Conservation (phyloP, 2,888 invertebrate species). For the Scaptomyza tumidula region DNA sequence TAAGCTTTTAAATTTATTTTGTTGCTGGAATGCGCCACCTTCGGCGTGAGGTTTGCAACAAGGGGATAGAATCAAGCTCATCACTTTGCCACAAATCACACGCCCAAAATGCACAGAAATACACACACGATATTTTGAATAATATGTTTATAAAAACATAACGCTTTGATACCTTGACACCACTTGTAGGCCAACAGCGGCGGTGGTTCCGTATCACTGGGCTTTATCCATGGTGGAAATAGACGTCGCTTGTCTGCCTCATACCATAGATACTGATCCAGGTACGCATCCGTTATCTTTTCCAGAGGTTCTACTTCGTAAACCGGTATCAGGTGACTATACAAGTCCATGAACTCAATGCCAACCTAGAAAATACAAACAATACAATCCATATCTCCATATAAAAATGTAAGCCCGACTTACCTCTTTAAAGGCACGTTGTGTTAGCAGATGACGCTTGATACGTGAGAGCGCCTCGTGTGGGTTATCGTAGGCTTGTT, state of each 20-base stretch:
- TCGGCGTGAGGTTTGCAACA: conserved; percentile 89
- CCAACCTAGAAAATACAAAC: conserved; percentile 88
- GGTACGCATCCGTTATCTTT: conserved; percentile 99
- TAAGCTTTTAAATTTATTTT: not conserved
- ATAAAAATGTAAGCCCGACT: not conserved
- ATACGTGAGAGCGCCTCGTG: conserved; percentile 99
- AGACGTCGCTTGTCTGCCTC: conserved; percentile 98
- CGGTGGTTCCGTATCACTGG: conserved; percentile 98
- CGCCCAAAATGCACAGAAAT: conserved; percentile 84
- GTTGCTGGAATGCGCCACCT: conserved; percentile 66
- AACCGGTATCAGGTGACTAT: conserved; percentile 99
- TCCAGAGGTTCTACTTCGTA: conserved; percentile 99
- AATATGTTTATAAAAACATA: not conserved
- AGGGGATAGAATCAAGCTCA: conserved; percentile 87
- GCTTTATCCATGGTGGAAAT: conserved; percentile 99
- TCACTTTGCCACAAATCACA: conserved; percentile 89
- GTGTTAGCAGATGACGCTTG: conserved; percentile 99
- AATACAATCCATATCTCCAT: not conserved
- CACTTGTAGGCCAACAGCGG: conserved; percentile 97
- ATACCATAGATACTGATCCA: conserved; percentile 99
- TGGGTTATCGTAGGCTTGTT: conserved; percentile 99
- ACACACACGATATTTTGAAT: not conserved
- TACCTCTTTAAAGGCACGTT: conserved; percentile 98
- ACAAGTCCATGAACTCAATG: conserved; percentile 99
- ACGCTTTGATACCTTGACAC: conserved; percentile 94